Evolutionary conservation across 2,113 vertebrate species (phyloP).

Genomic region (Loxodonta africana): DNA sequence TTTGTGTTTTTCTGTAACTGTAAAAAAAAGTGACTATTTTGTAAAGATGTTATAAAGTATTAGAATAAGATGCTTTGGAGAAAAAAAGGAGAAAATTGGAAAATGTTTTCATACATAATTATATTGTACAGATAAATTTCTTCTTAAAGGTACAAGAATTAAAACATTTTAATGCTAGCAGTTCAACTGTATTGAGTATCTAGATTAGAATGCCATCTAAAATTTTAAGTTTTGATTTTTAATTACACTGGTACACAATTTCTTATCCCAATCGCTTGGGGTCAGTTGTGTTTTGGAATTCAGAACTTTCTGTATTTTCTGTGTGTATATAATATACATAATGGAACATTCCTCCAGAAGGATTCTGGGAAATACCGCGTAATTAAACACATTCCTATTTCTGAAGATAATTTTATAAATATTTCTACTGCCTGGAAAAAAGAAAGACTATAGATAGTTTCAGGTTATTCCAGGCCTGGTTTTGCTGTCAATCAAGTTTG

Average conservation of each 20-base stretch:
- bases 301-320: conserved; percentile 1
- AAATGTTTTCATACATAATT: background rate
- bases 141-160: background rate
- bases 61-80: background rate
- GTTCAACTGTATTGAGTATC: background rate
- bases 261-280: background rate
- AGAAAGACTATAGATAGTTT: background rate
- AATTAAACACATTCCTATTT: background rate
- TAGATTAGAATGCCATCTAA: conserved; percentile 10
- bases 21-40: background rate
- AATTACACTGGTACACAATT: background rate
- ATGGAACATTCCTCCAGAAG: background rate
- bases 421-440: background rate
- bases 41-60: background rate
- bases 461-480: background rate
- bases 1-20: background rate
- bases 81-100: background rate
- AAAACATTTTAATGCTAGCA: background rate
- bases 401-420: background rate
- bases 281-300: background rate
- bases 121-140: background rate
- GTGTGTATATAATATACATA: background rate
- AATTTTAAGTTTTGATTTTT: conserved; percentile 41
- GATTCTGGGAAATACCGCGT: background rate
- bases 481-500: background rate